Percentiles rank a stretch among this genome's conserved stretches.
These are phyloP conservation scores for Drosophila nikananu DNA, from an alignment of 1,140 invertebrate species.

Conservation along the genomic window DNA sequence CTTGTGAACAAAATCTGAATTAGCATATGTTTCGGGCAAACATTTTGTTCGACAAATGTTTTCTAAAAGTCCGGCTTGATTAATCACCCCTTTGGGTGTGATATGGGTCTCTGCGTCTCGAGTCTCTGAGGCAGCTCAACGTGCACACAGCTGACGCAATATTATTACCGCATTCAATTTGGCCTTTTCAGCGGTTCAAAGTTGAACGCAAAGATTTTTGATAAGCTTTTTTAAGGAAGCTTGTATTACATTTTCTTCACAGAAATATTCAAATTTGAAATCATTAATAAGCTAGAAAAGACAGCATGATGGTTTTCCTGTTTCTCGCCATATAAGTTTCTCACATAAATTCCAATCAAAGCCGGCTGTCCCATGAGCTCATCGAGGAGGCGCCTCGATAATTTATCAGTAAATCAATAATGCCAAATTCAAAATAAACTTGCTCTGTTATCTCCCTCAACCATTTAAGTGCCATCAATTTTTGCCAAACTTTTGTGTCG, in stretches of 20 bases:
- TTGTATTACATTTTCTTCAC: conserved; percentile 1
- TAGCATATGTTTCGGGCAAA: conserved; percentile 40
- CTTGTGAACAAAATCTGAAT: conserved; percentile 18
- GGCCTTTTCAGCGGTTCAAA: conserved; percentile 16
- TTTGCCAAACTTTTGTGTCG: conserved; percentile 20
- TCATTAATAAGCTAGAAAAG: conserved; percentile 11
- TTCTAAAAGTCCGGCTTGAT: conserved; percentile 11
- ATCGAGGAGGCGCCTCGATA: conserved; percentile 22
- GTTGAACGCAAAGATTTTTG: neutral
- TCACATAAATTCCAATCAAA: conserved; percentile 52
- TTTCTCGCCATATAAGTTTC: conserved; percentile 7
- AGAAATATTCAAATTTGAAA: conserved; percentile 13
- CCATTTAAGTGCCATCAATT: conserved; percentile 17
- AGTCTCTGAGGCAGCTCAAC: conserved; percentile 8
- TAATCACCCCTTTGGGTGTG: conserved; percentile 42
- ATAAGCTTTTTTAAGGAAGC: neutral
- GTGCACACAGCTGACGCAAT: conserved; percentile 38
- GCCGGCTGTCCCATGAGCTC: conserved; percentile 17
- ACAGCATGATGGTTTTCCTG: conserved; percentile 1
- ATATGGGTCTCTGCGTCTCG: conserved; percentile 5
- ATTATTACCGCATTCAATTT: conserved; percentile 12
- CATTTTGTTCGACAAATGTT: conserved; percentile 39
- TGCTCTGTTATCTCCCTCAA: conserved; percentile 20
- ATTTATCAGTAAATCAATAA: conserved; percentile 42
- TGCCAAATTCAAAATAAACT: conserved; percentile 21